Percentiles rank a stretch among this genome's conserved stretches.
Evolutionary conservation across 2,888 invertebrate genomes (phyloP).

Genomic region (Pristionchus japonicus): DNA sequence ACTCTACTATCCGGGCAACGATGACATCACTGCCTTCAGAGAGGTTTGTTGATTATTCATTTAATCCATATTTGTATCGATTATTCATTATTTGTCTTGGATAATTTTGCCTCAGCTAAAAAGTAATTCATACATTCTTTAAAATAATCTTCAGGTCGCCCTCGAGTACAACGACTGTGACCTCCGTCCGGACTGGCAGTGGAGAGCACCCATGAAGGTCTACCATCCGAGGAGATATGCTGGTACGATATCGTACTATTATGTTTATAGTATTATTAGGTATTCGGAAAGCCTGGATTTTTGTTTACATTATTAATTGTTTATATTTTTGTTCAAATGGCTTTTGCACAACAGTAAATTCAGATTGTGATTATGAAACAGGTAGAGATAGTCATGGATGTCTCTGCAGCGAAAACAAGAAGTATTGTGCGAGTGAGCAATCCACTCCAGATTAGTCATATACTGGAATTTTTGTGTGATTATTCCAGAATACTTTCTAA

Average conservation of each 20-base stretch:
- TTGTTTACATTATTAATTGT: too few relatives aligned
- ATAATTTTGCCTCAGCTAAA: too few relatives aligned
- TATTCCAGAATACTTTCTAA: neutral
- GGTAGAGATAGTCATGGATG: neutral
- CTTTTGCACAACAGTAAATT: too few relatives aligned
- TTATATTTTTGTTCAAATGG: too few relatives aligned
- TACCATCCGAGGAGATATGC: slow-evolving; percentile 21
- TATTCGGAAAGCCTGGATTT: too few relatives aligned
- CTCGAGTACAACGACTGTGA: slow-evolving; percentile 28
- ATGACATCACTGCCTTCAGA: slow-evolving; percentile 2
- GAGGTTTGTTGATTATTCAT: neutral
- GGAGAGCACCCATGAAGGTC: slow-evolving; percentile 8
- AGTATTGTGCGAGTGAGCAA: neutral
- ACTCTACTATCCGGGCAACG: slow-evolving; percentile 1
- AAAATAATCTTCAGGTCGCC: neutral
- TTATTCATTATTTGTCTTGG: too few relatives aligned
- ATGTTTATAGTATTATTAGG: too few relatives aligned
- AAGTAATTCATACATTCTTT: neutral
- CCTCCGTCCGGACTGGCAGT: slow-evolving; percentile 5
- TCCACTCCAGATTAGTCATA: neutral
- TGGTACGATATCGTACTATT: too few relatives aligned
- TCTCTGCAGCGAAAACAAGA: neutral
- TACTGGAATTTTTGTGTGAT: neutral
- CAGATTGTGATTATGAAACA: too few relatives aligned
- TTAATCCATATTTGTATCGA: too few relatives aligned